These are phyloP conservation scores for Entelurus aequoreus DNA, from an alignment of 2,113 vertebrate genomes.

Conservation along the genomic window DNA sequence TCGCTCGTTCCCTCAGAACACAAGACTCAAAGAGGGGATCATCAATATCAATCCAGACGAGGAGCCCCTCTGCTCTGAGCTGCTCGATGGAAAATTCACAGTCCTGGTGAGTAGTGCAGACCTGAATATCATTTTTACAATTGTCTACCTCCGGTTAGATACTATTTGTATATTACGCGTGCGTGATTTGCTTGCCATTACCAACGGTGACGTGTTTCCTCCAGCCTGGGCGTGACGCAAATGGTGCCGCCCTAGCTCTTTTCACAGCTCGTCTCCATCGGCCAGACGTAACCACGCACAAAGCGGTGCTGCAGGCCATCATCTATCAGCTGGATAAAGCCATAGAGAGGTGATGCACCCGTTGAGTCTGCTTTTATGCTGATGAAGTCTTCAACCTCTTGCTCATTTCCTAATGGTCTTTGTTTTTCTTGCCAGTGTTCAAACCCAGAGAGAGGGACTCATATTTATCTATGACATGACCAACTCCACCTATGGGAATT, in stretches of 20 bases:
- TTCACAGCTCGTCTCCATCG: slow-evolving; percentile 76
- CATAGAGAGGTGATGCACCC: slow-evolving; percentile 68
- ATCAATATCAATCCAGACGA: slow-evolving; percentile 76
- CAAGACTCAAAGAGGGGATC: slow-evolving; percentile 78
- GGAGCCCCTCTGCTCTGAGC: slow-evolving; percentile 74
- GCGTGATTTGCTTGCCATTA: background rate
- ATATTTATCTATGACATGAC: slow-evolving; percentile 82
- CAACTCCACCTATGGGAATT: slow-evolving; percentile 74
- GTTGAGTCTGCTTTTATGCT: too few relatives aligned
- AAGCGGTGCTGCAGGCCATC: slow-evolving; percentile 76
- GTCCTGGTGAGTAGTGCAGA: slow-evolving; percentile 67
- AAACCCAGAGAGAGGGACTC: slow-evolving; percentile 77
- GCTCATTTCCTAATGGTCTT: slow-evolving; percentile 23
- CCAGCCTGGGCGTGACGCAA: slow-evolving; percentile 76
- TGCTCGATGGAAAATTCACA: slow-evolving; percentile 77
- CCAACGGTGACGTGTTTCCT: background rate
- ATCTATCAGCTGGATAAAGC: slow-evolving; percentile 80
- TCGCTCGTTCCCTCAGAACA: slow-evolving; percentile 56
- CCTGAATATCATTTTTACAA: background rate
- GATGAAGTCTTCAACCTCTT: background rate
- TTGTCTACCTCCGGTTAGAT: background rate
- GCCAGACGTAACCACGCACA: slow-evolving; percentile 72
- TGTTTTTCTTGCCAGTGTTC: slow-evolving; percentile 46
- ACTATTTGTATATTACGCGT: background rate
- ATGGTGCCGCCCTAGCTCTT: slow-evolving; percentile 73